Evolutionary conservation across 2,113 vertebrate species (phyloP).

Genomic region (Scolopax mira): DNA sequence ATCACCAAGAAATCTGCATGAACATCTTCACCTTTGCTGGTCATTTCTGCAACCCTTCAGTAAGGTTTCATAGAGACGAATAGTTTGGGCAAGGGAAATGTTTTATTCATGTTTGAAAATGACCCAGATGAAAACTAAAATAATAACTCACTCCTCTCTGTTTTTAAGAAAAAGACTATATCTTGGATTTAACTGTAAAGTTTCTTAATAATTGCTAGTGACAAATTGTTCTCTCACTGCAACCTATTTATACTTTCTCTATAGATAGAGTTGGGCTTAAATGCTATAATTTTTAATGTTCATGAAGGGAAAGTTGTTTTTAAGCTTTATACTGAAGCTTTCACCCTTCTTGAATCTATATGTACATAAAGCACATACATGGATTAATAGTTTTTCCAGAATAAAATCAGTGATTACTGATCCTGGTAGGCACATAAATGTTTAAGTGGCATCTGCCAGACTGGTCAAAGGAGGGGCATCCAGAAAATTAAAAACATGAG

Average conservation of each 20-base stretch:
- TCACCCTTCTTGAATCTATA: background rate
- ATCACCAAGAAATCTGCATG: background rate
- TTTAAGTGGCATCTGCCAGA: background rate
- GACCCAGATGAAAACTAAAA: conserved; percentile 37
- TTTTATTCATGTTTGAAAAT: conserved; percentile 58
- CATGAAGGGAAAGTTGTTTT: background rate
- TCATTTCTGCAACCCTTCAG: conserved; percentile 16
- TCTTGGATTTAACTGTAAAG: background rate
- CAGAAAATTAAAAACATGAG: background rate
- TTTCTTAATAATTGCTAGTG: background rate
- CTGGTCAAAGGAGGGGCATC: background rate
- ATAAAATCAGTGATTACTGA: background rate
- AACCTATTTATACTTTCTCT: background rate
- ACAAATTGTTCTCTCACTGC: background rate
- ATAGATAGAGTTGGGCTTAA: background rate
- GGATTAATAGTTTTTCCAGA: background rate
- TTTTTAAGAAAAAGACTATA: background rate
- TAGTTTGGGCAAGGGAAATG: conserved; percentile 16
- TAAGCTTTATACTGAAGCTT: background rate
- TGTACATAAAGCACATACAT: background rate
- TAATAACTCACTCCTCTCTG: conserved; percentile 22
- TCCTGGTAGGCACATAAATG: background rate
- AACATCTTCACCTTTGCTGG: conserved; percentile 39
- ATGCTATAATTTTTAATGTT: background rate
- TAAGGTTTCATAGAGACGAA: background rate